A percentile compares a stretch with the other conserved stretches of the same genome.
Evolutionary conservation across 2,797 vertebrate species (phyloP).

Genomic region (Epinephelus coioides): DNA sequence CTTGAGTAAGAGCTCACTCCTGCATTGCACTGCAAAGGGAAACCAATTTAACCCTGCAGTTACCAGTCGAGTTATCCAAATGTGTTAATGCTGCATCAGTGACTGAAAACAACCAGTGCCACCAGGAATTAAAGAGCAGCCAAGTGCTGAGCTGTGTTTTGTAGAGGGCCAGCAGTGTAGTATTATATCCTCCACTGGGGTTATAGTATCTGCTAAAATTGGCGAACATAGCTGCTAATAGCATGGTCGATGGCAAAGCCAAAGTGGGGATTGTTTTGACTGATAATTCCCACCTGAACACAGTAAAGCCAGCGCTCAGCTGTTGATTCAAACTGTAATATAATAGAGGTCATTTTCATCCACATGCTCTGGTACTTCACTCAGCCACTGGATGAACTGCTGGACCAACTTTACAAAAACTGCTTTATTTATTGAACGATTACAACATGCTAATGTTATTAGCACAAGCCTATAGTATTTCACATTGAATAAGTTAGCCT

Average conservation of each 20-base stretch:
- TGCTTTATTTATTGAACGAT: neutral
- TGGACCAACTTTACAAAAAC: neutral
- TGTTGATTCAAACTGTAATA: neutral
- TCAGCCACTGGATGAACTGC: constrained; percentile 11
- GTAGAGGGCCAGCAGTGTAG: neutral
- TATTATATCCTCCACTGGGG: constrained; percentile 18
- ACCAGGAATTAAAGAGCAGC: constrained; percentile 2
- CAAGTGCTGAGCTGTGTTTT: neutral
- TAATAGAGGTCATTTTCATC: neutral
- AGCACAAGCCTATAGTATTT: no score
- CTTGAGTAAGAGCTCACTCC: neutral
- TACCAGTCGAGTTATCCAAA: neutral
- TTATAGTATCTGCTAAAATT: constrained; percentile 1
- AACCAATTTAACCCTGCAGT: constrained; percentile 9
- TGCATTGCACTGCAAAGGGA: neutral
- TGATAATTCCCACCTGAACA: constrained; percentile 11
- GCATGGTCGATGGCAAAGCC: neutral
- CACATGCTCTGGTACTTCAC: neutral
- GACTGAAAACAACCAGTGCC: neutral
- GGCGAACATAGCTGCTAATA: constrained; percentile 3
- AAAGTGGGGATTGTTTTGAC: constrained; percentile 3
- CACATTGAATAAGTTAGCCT: no score
- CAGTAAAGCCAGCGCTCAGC: constrained; percentile 1
- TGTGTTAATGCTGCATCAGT: neutral
- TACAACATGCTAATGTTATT: no score